Percentiles rank a stretch among this genome's conserved stretches.
These are phyloP conservation scores for Heliconius cydno DNA, from an alignment of 2,888 invertebrate species.

Conservation along the genomic window DNA sequence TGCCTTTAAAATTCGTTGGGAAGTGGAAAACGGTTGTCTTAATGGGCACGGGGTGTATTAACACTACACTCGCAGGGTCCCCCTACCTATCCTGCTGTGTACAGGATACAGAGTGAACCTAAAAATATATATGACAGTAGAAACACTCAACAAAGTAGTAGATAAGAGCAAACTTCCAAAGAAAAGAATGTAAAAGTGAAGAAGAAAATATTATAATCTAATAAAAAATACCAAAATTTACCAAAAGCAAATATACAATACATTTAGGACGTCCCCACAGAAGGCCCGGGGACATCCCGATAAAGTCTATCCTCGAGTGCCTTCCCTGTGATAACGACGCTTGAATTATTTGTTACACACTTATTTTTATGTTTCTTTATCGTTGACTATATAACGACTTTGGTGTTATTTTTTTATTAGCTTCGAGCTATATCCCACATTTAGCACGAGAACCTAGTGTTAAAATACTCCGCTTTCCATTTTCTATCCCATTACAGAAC, in stretches of 20 bases:
- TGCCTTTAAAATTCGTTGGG: too few species aligned
- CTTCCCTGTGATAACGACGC: slow-evolving; percentile 19
- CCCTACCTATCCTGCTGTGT: neutral
- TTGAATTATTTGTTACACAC: slow-evolving; percentile 26
- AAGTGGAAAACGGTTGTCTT: too few species aligned
- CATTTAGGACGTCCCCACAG: neutral
- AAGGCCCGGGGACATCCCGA: slow-evolving; percentile 16
- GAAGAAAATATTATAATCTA: neutral
- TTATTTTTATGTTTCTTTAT: slow-evolving; percentile 20
- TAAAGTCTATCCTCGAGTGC: slow-evolving; percentile 27
- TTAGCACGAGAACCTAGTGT: too few species aligned
- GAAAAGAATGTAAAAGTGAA: neutral
- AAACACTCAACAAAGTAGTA: neutral
- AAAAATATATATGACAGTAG: neutral
- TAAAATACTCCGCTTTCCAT: too few species aligned
- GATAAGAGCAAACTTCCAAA: neutral
- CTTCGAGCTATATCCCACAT: too few species aligned
- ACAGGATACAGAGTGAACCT: neutral
- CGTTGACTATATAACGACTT: neutral
- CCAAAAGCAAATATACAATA: neutral
- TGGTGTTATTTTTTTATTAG: neutral
- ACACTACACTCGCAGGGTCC: neutral
- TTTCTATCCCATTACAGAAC: too few species aligned
- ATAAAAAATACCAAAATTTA: neutral
- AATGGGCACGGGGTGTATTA: too few species aligned